phyloP scores from a whole-genome alignment of 2,888 invertebrate species.

The Caenorhabditis sulstoni region DNA sequence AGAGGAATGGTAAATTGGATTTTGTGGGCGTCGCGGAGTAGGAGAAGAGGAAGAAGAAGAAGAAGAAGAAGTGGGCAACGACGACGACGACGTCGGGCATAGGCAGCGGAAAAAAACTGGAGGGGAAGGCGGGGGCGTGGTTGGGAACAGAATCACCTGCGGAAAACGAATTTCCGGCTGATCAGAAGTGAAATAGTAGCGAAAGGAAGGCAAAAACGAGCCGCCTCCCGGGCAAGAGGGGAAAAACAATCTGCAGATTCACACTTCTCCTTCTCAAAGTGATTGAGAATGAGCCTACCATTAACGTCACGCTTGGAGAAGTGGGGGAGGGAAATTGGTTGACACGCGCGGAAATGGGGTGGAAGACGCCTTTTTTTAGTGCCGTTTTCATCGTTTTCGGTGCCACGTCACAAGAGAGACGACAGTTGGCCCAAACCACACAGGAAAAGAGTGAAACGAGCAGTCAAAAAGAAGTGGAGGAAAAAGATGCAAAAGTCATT shows the following conservation, averaged over 20 bases:
- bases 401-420: constrained; percentile 20
- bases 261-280: constrained; percentile 3
- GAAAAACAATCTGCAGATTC: no score
- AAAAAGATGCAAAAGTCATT: constrained; percentile 33
- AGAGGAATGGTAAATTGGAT: constrained; percentile 18
- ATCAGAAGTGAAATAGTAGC: constrained; percentile 13
- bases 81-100: constrained; percentile 26
- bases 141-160: constrained; percentile 45
- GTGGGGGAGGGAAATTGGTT: not conserved
- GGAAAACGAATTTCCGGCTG: constrained; percentile 49
- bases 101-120: constrained; percentile 1
- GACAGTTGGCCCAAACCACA: no score
- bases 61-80: not conserved
- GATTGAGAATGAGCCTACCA: constrained; percentile 16
- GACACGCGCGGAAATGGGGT: no score
- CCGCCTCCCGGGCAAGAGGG: no score
- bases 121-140: constrained; percentile 35
- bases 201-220: constrained; percentile 6
- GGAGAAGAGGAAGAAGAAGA: not conserved
- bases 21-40: constrained; percentile 16
- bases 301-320: no score
- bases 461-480: no score
- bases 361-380: no score
- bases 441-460: no score
- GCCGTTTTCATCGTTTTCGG: not conserved